Evolutionary conservation across 2,113 vertebrate genomes (phyloP).

Genomic region (Coreoperca whiteheadi): DNA sequence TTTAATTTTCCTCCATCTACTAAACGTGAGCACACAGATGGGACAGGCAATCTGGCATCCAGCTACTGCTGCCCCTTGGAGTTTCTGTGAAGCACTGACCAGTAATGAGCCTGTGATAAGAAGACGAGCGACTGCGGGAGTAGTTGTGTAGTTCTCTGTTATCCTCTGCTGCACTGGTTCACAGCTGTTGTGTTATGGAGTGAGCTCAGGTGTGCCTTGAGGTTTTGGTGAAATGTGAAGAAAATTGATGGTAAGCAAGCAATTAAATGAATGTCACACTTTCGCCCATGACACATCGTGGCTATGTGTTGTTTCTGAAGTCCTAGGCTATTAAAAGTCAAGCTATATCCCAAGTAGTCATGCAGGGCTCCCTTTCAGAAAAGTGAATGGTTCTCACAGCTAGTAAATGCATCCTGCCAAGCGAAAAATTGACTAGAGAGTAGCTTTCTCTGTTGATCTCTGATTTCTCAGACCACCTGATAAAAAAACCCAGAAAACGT

Average conservation of each 20-base stretch:
- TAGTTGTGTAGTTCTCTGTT: slow-evolving; percentile 40
- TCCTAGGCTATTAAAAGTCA: slow-evolving; percentile 15
- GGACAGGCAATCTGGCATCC: slow-evolving; percentile 73
- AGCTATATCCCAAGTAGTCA: slow-evolving; percentile 14
- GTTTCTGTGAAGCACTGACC: slow-evolving; percentile 61
- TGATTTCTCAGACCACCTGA: slow-evolving; percentile 49
- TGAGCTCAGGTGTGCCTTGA: slow-evolving; percentile 67
- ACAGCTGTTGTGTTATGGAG: slow-evolving; percentile 36
- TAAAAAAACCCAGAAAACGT: slow-evolving; percentile 1
- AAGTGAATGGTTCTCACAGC: slow-evolving; percentile 40
- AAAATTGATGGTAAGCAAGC: slow-evolving; percentile 45
- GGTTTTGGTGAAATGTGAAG: slow-evolving; percentile 49
- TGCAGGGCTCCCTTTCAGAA: neutral
- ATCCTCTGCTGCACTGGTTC: slow-evolving; percentile 38
- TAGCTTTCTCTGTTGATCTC: slow-evolving; percentile 32
- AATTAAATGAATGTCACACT: slow-evolving; percentile 33
- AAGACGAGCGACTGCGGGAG: slow-evolving; percentile 60
- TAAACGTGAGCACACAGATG: slow-evolving; percentile 73
- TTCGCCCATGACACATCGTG: neutral
- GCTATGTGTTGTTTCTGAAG: slow-evolving; percentile 13
- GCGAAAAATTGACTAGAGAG: slow-evolving; percentile 16
- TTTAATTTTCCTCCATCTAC: slow-evolving; percentile 66
- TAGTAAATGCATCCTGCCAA: slow-evolving; percentile 30
- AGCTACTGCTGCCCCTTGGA: slow-evolving; percentile 53
- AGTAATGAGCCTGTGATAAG: slow-evolving; percentile 64